Evolutionary conservation across 2,797 vertebrate species (phyloP).

Genomic region (Knipowitschia caucasica): DNA sequence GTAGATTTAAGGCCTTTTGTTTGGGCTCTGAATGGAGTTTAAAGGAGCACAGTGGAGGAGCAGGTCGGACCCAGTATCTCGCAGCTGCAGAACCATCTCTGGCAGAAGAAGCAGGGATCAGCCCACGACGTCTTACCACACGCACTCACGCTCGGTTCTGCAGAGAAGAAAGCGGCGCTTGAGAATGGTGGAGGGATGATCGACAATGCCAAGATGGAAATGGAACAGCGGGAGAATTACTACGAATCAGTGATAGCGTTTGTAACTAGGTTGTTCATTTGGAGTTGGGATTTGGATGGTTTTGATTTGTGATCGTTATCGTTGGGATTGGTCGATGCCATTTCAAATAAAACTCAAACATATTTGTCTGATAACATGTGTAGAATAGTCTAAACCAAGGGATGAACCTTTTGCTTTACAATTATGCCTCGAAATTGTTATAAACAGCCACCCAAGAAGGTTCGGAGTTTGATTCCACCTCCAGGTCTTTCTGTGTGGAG

Average conservation of each 20-base stretch:
- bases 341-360: no score
- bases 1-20: slow-evolving; percentile 75
- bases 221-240: not conserved
- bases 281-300: not conserved
- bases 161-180: slow-evolving; percentile 37
- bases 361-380: no score
- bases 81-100: slow-evolving; percentile 46
- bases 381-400: no score
- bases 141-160: slow-evolving; percentile 33
- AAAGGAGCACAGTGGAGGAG: slow-evolving; percentile 58
- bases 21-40: slow-evolving; percentile 58
- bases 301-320: no score
- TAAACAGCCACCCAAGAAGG: no score
- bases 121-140: slow-evolving; percentile 55
- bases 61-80: slow-evolving; percentile 64
- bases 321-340: no score
- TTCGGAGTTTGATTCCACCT: no score
- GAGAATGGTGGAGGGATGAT: slow-evolving; percentile 47
- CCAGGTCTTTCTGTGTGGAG: no score
- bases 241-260: not conserved
- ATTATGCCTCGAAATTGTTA: no score
- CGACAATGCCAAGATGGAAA: slow-evolving; percentile 37
- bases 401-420: no score
- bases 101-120: slow-evolving; percentile 40
- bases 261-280: not conserved